These are phyloP conservation scores for Scylla paramamosain DNA, from an alignment of 1,140 invertebrate genomes.

Conservation along the genomic window DNA sequence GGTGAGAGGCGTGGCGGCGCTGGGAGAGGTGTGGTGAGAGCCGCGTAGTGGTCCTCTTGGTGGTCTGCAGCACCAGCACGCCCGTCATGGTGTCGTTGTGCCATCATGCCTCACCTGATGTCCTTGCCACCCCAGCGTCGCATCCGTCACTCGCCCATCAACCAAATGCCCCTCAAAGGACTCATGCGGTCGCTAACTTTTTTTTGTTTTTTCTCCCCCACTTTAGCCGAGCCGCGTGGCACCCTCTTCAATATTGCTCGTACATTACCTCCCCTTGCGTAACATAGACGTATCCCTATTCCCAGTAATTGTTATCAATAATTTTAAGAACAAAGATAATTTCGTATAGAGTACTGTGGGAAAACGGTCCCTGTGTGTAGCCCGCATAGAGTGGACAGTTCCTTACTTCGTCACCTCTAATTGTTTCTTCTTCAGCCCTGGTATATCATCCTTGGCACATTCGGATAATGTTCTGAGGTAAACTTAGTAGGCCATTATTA, in stretches of 20 bases:
- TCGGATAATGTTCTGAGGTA: constrained; percentile 75
- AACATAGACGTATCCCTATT: constrained; percentile 69
- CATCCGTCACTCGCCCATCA: neutral
- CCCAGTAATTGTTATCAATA: constrained; percentile 70
- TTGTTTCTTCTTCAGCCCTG: constrained; percentile 72
- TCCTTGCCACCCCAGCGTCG: neutral
- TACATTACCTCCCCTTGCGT: constrained; percentile 65
- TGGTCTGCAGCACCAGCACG: no score
- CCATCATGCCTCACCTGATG: no score
- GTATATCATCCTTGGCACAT: constrained; percentile 75
- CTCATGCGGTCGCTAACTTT: neutral
- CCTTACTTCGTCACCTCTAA: constrained; percentile 72
- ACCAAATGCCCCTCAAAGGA: neutral
- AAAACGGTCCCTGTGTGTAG: constrained; percentile 34
- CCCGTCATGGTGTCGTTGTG: no score
- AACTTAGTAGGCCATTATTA: constrained; percentile 75
- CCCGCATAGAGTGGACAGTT: constrained; percentile 34
- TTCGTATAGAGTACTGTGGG: neutral
- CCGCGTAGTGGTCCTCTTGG: neutral
- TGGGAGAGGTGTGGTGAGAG: neutral
- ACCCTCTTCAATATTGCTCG: constrained; percentile 57
- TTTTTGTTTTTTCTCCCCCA: neutral
- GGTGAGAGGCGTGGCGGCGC: neutral
- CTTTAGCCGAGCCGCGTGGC: neutral
- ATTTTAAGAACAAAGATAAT: constrained; percentile 69